Percentiles rank a stretch among this genome's conserved stretches.
phyloP scores from a whole-genome alignment of 1,140 invertebrate genomes.

The Drosophila kanapiae region DNA sequence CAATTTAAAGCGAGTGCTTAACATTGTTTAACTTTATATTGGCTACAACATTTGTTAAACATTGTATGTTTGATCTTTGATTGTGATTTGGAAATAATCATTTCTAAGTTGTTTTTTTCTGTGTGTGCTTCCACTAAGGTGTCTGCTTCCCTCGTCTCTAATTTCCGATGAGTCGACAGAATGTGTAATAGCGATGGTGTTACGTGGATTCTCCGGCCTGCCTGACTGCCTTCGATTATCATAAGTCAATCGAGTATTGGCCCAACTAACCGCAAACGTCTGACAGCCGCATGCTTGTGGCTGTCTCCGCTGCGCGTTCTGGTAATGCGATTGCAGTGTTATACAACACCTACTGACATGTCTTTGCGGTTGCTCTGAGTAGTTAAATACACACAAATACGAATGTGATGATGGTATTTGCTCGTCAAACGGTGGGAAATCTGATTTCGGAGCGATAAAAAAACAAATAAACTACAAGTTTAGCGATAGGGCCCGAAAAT shows the following conservation, averaged over 20 bases:
- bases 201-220: conserved; percentile 7
- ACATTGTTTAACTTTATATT: too few relatives aligned
- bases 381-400: conserved; percentile 41
- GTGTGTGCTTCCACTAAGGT: neutral
- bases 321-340: conserved; percentile 43
- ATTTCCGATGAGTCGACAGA: conserved; percentile 31
- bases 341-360: conserved; percentile 57
- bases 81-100: neutral
- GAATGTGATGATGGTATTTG: conserved; percentile 22
- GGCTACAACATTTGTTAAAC: too few relatives aligned
- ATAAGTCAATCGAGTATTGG: conserved; percentile 55
- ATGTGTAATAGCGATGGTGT: conserved; percentile 30
- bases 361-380: conserved; percentile 62
- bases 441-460: neutral
- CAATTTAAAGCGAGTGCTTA: neutral
- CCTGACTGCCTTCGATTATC: conserved; percentile 48
- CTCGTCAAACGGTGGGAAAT: conserved; percentile 19
- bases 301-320: conserved; percentile 24
- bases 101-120: neutral
- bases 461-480: conserved; percentile 4
- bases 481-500: neutral
- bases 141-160: neutral
- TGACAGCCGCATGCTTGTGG: conserved; percentile 66
- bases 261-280: conserved; percentile 51
- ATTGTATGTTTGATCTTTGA: too few relatives aligned